Evolutionary conservation across 2,888 invertebrate species (phyloP), one percentile per base, ranked within the genome.

Genomic region (Nomada hirtipes): DNA sequence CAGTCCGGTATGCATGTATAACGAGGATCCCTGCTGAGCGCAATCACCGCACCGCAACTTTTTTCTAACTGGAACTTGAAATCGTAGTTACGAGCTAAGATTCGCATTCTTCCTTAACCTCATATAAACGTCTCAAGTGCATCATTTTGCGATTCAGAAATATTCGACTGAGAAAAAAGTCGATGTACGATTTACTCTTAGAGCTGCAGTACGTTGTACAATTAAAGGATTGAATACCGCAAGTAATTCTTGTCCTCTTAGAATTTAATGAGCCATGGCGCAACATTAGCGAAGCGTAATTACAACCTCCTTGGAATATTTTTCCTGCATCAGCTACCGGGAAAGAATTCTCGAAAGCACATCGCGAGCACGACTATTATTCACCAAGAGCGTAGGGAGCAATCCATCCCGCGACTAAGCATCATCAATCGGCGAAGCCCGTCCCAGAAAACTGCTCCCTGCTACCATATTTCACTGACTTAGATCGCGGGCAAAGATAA

Each of bases 1-100:
- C 75, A 79, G 70, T 29, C 65, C 59, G 76, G 76, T 23, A 65
- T 85, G 82, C 87, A 80, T 83, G 50, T 73, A 52, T 79, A 83
- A 75, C 74, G 44, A 57, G 53, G 72, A 77, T 63, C 59, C 65
- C 63, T 36, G 61, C 29, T 26, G 47, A 36, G 50, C 50, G 55
- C 63, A 64, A 76, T 77, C 70, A 26, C 23, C 67, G 59, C 15
- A 11, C n/a, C 7, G 67, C 61, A 23, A 26, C 18, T n/a, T 50
- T 59, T 44, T 64, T 67, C 52, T 26, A 47, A 4, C 26, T 47
- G 13, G 20, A 20, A 53, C 57, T 23, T 57, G 29, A 26, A 42
- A 52, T 42, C 42, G 4, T n/a, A 9, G 44, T 74, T 36, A 29
- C 15, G 42, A 15, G 18, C 10, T n/a, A 26, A 47, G n/a, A 70